Conservation (phyloP, 2,888 invertebrate species). For the Tortrix viridana region DNA sequence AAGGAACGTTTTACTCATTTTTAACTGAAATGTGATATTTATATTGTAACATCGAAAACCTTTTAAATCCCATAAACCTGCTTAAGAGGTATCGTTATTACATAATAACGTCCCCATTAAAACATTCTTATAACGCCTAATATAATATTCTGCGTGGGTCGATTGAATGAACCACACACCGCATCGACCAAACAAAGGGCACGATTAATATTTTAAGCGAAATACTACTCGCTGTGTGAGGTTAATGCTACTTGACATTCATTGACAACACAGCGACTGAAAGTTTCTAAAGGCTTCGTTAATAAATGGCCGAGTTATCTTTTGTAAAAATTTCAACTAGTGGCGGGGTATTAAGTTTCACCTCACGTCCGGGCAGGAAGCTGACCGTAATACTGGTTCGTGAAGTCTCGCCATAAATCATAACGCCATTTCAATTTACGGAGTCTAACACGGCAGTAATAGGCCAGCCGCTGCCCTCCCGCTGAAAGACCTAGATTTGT, state of each 20-base stretch:
- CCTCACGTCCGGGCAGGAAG: constrained; percentile 70
- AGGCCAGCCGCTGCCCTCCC: constrained; percentile 64
- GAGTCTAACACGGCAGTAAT: constrained; percentile 70
- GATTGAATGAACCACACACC: constrained; percentile 24
- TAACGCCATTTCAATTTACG: constrained; percentile 79
- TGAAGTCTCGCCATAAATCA: constrained; percentile 79
- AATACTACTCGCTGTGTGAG: constrained; percentile 20
- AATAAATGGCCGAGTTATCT: constrained; percentile 32
- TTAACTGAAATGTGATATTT: constrained; percentile 18
- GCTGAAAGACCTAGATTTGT: constrained; percentile 80
- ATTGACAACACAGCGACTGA: constrained; percentile 4
- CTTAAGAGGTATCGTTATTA: constrained; percentile 28
- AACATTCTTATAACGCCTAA: constrained; percentile 16
- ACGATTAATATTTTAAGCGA: constrained; percentile 30
- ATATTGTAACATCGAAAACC: constrained; percentile 21
- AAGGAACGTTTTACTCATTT: constrained; percentile 6
- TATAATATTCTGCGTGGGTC: constrained; percentile 32
- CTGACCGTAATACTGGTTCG: constrained; percentile 72
- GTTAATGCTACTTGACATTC: constrained; percentile 29
- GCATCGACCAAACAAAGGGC: constrained; percentile 18
- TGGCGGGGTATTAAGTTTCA: constrained; percentile 57
- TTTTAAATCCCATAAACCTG: constrained; percentile 20
- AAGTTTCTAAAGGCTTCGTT: constrained; percentile 21
- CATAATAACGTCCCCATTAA: constrained; percentile 24
- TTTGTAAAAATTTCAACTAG: constrained; percentile 38